Conservation (phyloP, 2,113 vertebrate species). For the Perccottus glenii region DNA sequence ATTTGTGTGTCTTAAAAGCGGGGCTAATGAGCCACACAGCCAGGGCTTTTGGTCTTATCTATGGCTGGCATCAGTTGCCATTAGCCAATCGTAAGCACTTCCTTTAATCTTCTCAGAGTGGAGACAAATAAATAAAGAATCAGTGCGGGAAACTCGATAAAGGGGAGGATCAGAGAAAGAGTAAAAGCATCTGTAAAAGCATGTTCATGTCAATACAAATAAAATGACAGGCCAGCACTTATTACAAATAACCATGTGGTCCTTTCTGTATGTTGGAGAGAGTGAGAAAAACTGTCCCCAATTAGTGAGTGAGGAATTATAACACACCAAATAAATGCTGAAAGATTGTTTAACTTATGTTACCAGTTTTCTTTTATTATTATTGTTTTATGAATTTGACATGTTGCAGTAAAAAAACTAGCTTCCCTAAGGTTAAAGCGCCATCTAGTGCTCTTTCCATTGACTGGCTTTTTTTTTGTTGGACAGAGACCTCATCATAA, state of each 20-base stretch:
- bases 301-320: no score
- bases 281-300: slow-evolving; percentile 15
- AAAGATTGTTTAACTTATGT: no score
- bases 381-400: no score
- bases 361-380: no score
- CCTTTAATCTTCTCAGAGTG: slow-evolving; percentile 31
- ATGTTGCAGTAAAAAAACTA: no score
- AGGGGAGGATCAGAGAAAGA: slow-evolving; percentile 12
- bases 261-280: slow-evolving; percentile 18
- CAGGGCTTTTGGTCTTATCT: slow-evolving; percentile 50
- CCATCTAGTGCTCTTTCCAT: slow-evolving; percentile 53
- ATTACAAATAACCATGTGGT: slow-evolving; percentile 26
- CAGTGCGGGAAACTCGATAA: slow-evolving; percentile 45
- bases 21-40: slow-evolving; percentile 54
- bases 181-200: slow-evolving; percentile 38
- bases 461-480: no score
- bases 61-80: slow-evolving; percentile 46
- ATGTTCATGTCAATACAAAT: slow-evolving; percentile 18
- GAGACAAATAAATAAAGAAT: slow-evolving; percentile 37
- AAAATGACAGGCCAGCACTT: slow-evolving; percentile 23
- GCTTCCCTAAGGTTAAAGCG: slow-evolving; percentile 26
- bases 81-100: slow-evolving; percentile 34
- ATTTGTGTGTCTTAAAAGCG: slow-evolving; percentile 47
- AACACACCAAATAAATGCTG: no score
- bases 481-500: no score